Evolutionary conservation across 2,888 invertebrate species (phyloP).

Genomic region (Cotesia congregata): DNA sequence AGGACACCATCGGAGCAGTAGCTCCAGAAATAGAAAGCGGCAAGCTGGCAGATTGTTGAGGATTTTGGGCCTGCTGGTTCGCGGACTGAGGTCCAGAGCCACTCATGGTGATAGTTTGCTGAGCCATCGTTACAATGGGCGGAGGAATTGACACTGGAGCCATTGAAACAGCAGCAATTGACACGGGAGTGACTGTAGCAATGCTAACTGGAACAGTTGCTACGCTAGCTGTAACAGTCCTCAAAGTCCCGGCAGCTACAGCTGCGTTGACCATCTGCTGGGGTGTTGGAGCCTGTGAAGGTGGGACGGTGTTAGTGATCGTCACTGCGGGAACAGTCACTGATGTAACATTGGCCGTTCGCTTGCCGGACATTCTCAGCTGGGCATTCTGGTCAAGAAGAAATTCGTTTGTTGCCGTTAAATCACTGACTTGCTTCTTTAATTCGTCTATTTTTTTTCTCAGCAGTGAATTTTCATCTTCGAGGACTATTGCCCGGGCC

Average conservation of each 20-base stretch:
- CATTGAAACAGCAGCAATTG: constrained; percentile 74
- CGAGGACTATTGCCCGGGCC: constrained; percentile 72
- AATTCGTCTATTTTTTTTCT: constrained; percentile 79
- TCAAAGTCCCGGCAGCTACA: constrained; percentile 68
- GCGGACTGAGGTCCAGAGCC: constrained; percentile 65
- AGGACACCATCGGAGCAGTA: constrained; percentile 76
- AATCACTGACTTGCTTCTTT: constrained; percentile 79
- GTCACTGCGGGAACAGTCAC: constrained; percentile 76
- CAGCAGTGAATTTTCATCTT: constrained; percentile 79
- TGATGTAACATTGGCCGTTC: constrained; percentile 72
- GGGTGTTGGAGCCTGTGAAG: constrained; percentile 71
- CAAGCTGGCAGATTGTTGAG: constrained; percentile 66
- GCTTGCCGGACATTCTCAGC: constrained; percentile 75
- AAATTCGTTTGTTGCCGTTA: constrained; percentile 84
- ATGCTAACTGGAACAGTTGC: constrained; percentile 76
- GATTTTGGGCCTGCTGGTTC: constrained; percentile 69
- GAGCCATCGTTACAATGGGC: constrained; percentile 76
- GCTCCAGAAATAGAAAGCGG: constrained; percentile 76
- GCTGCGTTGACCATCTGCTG: constrained; percentile 71
- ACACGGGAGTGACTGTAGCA: constrained; percentile 76
- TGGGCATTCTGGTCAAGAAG: constrained; percentile 84
- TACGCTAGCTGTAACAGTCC: constrained; percentile 75
- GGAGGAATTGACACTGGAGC: constrained; percentile 73
- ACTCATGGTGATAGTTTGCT: constrained; percentile 68
- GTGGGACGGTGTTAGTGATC: constrained; percentile 73